A percentile compares a stretch with the other conserved stretches of the same genome.
These are phyloP conservation scores for Odontomyia ornata DNA, from an alignment of 2,888 invertebrate species.

Conservation along the genomic window DNA sequence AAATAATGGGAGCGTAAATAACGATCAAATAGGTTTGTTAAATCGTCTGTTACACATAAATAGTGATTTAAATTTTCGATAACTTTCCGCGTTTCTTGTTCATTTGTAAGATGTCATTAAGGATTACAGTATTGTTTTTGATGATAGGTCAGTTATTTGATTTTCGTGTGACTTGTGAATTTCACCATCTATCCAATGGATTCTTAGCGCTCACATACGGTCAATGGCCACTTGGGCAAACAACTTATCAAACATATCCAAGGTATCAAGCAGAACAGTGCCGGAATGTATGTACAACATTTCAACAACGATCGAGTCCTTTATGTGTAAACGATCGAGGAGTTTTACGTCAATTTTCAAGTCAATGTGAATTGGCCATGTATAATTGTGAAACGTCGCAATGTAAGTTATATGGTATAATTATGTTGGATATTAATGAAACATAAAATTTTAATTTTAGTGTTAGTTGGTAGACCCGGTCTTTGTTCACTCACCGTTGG, in stretches of 20 bases:
- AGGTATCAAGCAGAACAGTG: not conserved
- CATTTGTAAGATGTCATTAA: too few species aligned
- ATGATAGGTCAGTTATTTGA: too few species aligned
- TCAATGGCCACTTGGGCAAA: not conserved
- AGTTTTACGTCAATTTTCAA: not conserved
- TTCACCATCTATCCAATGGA: too few species aligned
- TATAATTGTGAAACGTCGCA: constrained; percentile 9
- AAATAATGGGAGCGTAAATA: too few species aligned
- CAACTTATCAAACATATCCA: not conserved
- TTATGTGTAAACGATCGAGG: constrained; percentile 17
- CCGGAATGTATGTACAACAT: not conserved
- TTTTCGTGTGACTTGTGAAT: too few species aligned
- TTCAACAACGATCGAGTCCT: constrained; percentile 1
- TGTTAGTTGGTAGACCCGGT: constrained; percentile 5
- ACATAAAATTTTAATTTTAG: not conserved
- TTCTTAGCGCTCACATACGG: not conserved
- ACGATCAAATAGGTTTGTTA: too few species aligned
- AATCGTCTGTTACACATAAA: too few species aligned
- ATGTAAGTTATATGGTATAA: constrained; percentile 26
- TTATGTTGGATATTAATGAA: too few species aligned
- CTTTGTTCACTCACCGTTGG: not conserved
- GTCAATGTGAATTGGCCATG: not conserved
- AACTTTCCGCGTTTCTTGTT: too few species aligned
- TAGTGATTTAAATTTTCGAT: too few species aligned
- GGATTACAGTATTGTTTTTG: too few species aligned